A percentile compares a stretch with the other conserved stretches of the same genome.
Conservation (phyloP, 2,113 vertebrate genomes). For the Microtus oregoni region DNA sequence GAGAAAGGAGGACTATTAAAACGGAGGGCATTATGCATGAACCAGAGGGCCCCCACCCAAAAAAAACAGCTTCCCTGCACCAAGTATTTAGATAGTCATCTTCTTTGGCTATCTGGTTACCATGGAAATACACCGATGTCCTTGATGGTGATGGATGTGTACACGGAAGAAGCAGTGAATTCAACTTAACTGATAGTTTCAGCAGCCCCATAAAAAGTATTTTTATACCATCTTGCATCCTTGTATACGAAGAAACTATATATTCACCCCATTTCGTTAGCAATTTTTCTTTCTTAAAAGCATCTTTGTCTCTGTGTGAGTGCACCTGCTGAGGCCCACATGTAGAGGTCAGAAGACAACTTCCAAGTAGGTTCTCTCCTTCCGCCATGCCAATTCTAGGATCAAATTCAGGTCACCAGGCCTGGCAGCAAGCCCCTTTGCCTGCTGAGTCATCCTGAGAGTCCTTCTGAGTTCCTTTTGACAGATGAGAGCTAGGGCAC, state of each 20-base stretch:
- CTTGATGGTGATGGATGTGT: neutral
- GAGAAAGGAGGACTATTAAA: neutral
- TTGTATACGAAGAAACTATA: neutral
- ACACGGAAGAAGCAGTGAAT: neutral
- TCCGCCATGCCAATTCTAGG: neutral
- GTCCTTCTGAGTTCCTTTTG: neutral
- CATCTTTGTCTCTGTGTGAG: neutral
- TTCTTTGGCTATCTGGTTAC: neutral
- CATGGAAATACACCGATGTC: neutral
- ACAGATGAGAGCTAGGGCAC: neutral
- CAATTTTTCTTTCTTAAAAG: neutral
- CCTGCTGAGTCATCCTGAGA: neutral
- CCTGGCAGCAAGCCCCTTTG: neutral
- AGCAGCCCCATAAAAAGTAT: neutral
- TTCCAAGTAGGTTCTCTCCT: neutral
- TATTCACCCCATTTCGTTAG: neutral
- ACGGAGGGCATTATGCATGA: neutral
- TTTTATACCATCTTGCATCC: neutral
- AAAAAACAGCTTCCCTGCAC: neutral
- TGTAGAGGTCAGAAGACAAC: neutral
- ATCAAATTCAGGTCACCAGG: neutral
- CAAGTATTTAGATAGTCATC: neutral
- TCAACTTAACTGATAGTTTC: neutral
- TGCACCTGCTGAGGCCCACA: too few relatives aligned
- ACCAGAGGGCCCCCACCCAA: neutral